phyloP scores from a whole-genome alignment of 1,140 invertebrate species.

The Drosophila melanogaster region DNA sequence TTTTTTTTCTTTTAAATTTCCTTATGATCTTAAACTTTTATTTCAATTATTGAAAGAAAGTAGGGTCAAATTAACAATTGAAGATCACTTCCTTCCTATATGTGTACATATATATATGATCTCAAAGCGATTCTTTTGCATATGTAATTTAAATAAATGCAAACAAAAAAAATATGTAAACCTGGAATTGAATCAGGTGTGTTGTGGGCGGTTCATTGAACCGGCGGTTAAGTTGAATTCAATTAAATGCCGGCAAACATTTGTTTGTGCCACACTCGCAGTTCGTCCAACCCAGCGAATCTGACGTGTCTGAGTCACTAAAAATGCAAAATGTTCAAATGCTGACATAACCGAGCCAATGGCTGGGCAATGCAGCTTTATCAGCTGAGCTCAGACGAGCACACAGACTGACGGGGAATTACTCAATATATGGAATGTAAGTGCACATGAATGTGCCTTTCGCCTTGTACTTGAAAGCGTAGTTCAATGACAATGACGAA shows the following conservation, averaged over 20 bases:
- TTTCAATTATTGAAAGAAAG: too few species aligned
- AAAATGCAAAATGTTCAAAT: not conserved
- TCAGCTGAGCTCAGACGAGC: slow-evolving; percentile 19
- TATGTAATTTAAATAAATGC: not conserved
- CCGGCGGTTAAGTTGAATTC: slow-evolving; percentile 6
- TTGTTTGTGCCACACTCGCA: not conserved
- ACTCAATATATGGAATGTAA: slow-evolving; percentile 6
- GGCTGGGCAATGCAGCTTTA: slow-evolving; percentile 5
- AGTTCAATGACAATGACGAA: slow-evolving; percentile 51
- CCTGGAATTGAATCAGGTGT: slow-evolving; percentile 12
- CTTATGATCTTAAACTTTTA: too few species aligned
- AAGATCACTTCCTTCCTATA: not conserved
- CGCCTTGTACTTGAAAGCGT: slow-evolving; percentile 50
- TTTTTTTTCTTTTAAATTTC: too few species aligned
- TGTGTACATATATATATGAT: too few species aligned
- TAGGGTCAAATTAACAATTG: not conserved
- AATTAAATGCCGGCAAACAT: not conserved
- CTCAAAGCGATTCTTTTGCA: too few species aligned
- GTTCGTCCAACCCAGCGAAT: slow-evolving; percentile 1
- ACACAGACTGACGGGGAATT: slow-evolving; percentile 7
- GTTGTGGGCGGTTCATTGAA: slow-evolving; percentile 7
- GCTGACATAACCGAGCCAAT: not conserved
- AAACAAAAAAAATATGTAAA: not conserved
- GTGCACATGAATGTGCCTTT: slow-evolving; percentile 11
- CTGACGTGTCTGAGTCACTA: slow-evolving; percentile 14